Conservation (phyloP, 2,113 vertebrate species). For the Empidonax traillii region DNA sequence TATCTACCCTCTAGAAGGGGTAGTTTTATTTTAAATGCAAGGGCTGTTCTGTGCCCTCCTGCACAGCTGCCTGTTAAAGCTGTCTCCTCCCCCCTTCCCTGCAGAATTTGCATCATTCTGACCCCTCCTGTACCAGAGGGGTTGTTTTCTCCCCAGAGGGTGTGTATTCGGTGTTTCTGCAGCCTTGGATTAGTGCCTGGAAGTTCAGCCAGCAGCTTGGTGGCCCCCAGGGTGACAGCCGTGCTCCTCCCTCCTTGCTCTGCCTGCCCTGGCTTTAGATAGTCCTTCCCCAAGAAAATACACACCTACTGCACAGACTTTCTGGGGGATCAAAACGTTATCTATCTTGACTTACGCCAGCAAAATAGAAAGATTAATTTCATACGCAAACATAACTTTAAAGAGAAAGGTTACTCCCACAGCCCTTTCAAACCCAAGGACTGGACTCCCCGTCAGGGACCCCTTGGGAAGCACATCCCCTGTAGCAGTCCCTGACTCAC, state of each 20-base stretch:
- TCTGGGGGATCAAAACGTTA: not conserved
- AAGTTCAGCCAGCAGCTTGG: not conserved
- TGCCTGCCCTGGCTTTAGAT: not conserved
- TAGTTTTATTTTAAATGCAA: not conserved
- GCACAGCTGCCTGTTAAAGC: not conserved
- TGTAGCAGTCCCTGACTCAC: not conserved
- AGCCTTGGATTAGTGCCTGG: not conserved
- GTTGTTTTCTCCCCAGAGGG: not conserved
- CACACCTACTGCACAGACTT: not conserved
- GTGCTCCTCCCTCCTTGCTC: not conserved
- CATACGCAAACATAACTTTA: not conserved
- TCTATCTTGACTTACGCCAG: not conserved
- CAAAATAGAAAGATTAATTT: not conserved
- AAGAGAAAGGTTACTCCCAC: not conserved
- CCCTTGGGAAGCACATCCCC: not conserved
- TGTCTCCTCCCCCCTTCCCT: not conserved
- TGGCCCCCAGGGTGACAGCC: not conserved
- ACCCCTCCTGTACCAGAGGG: not conserved
- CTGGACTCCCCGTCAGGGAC: no score
- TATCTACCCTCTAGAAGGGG: not conserved
- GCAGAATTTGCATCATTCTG: not conserved
- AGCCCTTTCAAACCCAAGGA: not conserved
- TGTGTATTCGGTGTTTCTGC: not conserved
- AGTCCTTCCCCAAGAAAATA: not conserved
- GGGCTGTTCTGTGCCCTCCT: not conserved